Evolutionary conservation across 2,888 invertebrate genomes (phyloP), one percentile per base, ranked within the genome.

Genomic region (Hyposoter didymator): DNA sequence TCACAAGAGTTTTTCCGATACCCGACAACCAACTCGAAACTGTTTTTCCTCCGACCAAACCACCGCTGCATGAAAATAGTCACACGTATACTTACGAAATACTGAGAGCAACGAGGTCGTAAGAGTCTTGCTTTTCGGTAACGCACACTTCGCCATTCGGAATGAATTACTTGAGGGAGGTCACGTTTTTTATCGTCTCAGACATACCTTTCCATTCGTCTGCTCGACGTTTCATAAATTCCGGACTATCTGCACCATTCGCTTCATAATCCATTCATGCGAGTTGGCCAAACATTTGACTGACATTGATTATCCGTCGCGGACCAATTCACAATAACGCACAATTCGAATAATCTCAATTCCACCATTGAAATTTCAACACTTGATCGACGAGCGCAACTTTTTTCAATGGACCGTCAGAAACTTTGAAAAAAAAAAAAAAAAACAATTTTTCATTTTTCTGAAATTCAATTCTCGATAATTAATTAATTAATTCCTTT

Each of bases 81-180:
- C 14, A 32, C 32, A 32, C 47, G 3, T 47, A 12, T 8, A 74
- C 62, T 32, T 17, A 49, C 72, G 35, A 35, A 82, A 17, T 45
- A 79, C 47, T 12, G 7, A 39, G 0, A 78, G 73, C 14, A 35
- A 35, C 6, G 32, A 73, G n/a, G n/a, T n/a, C 43, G 69, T 79
- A 78, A 80, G 75, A 62, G 32, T 64, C 64, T 35, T 35, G 43
- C 35, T 72, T 64, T 85, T 84, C 69, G 78, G 80, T 66, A 84
- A 79, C 17, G n/a, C n/a, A 75, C 76, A 59, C 78, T 74, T 14
- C 14, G 85, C 82, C 78, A 72, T 8, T 75, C 75, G 84, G 84
- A 88, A 89, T 88, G 88, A 88, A 88, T 89, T 88, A 84, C 88
- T 89, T 88, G 87, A 87, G 82, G 82, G 82, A 78, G 88, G 87